Conservation (phyloP, 1,140 invertebrate genomes). For the Trialeurodes vaporariorum region DNA sequence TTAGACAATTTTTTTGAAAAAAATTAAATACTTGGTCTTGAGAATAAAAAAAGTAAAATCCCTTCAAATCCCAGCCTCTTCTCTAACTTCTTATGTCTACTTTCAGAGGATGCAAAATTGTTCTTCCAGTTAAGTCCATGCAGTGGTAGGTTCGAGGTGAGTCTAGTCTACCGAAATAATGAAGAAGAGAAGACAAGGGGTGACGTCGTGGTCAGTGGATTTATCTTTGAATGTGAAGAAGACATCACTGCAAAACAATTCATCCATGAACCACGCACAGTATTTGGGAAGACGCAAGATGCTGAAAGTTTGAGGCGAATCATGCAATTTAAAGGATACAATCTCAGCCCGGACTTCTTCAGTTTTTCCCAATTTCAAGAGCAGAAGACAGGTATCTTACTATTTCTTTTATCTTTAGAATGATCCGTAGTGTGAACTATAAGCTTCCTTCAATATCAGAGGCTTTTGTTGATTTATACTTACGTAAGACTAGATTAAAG, state of each 20-base stretch:
- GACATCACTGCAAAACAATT: neutral
- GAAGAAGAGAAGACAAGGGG: neutral
- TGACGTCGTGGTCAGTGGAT: neutral
- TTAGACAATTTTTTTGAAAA: no score
- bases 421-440: no score
- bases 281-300: neutral
- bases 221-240: neutral
- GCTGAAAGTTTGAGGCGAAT: neutral
- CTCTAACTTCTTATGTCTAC: no score
- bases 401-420: no score
- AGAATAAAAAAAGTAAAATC: no score
- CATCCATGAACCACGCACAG: neutral
- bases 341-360: neutral
- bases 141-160: neutral
- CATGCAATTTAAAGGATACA: neutral
- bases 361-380: no score
- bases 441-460: no score
- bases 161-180: neutral
- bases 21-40: no score
- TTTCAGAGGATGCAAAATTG: neutral
- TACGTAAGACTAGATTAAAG: no score
- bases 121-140: neutral
- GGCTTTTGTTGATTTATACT: no score
- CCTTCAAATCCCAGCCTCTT: no score
- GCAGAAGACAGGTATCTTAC: no score